Evolutionary conservation across 1,140 invertebrate species (phyloP).

Genomic region (Aphis gossypii): DNA sequence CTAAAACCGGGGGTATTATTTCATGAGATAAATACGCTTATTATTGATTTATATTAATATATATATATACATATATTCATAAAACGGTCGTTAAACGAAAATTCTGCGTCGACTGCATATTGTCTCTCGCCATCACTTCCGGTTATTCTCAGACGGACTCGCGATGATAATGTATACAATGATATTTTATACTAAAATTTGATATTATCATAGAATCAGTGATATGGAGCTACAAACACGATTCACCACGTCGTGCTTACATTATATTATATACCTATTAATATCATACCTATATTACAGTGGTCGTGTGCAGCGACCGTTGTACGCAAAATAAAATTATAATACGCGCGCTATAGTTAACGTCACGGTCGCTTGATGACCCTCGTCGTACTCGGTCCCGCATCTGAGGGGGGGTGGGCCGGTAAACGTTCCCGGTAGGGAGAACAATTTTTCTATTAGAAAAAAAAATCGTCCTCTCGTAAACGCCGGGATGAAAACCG

Average conservation of each 20-base stretch:
- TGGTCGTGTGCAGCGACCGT: neutral
- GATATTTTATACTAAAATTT: neutral
- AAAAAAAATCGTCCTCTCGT: neutral
- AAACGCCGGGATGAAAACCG: neutral
- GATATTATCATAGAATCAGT: neutral
- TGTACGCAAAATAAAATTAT: neutral
- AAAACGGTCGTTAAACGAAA: neutral
- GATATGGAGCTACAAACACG: too few relatives aligned
- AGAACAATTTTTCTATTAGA: neutral
- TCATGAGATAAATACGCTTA: neutral
- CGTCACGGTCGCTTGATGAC: neutral
- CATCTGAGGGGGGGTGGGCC: neutral
- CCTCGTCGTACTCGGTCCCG: neutral
- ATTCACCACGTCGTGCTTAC: neutral
- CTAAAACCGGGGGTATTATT: neutral
- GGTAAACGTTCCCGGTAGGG: neutral
- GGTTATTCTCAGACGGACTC: neutral
- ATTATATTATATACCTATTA: too few relatives aligned
- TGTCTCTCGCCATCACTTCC: neutral
- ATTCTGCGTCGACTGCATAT: neutral
- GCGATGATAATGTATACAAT: too few relatives aligned
- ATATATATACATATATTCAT: neutral
- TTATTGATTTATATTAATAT: neutral
- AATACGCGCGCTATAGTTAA: neutral
- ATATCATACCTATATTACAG: too few relatives aligned